phyloP scores from a whole-genome alignment of 2,797 vertebrate genomes.

The Ateles fusciceps region DNA sequence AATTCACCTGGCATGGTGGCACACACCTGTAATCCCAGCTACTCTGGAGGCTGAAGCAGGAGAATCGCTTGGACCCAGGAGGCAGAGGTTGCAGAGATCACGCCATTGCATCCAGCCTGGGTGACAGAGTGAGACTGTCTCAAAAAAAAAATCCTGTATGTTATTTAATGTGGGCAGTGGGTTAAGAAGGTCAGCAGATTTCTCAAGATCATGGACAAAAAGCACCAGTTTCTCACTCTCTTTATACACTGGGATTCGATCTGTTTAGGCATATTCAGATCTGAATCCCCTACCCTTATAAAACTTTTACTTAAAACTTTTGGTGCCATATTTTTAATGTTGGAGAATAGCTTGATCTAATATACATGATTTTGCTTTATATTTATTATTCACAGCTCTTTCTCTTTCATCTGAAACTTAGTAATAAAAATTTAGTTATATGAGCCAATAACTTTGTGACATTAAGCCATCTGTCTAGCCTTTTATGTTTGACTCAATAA shows the following conservation, averaged over 20 bases:
- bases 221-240: not conserved
- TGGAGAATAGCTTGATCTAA: conserved; percentile 38
- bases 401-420: conserved; percentile 68
- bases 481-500: conserved; percentile 63
- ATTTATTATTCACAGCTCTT: conserved; percentile 64
- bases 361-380: conserved; percentile 62
- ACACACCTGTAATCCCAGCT: not conserved
- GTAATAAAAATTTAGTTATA: conserved; percentile 63
- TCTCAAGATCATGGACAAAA: not conserved
- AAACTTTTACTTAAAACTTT: conserved; percentile 52
- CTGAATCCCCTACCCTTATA: not conserved
- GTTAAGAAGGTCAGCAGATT: not conserved
- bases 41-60: not conserved
- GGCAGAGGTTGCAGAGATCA: not conserved
- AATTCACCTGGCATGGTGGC: not conserved
- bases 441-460: conserved; percentile 59
- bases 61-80: not conserved
- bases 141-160: not conserved
- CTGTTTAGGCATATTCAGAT: not conserved
- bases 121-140: not conserved
- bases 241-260: not conserved
- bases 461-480: conserved; percentile 63
- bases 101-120: not conserved
- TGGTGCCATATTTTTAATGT: conserved; percentile 52
- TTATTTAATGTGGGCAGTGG: not conserved